Evolutionary conservation across 2,888 invertebrate genomes (phyloP), one percentile per base, ranked within the genome.

Genomic region (Agrochola lychnidis): DNA sequence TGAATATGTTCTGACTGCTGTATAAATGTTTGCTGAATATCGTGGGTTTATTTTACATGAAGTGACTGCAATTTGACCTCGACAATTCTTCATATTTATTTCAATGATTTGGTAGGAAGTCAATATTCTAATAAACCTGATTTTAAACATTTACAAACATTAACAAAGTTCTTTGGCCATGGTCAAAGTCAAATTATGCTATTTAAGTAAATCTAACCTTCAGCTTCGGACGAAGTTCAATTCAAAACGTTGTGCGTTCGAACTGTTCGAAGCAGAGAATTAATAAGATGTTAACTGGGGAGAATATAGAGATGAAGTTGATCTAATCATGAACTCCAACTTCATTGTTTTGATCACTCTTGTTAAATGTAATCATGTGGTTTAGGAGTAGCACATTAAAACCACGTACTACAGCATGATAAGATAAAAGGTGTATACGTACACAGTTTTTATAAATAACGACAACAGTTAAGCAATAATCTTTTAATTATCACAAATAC

Each of bases 401-500:
- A 53, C 19, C 40, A 48, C 40, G 6, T 48, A n/a, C 36, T n/a
- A 48, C 48, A 42, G n/a, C 40, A 45, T 45, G 64, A 51, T 66
- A 61, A 51, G 40, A 64, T 61, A 51, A 76, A 71, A 76, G 19
- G 4, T 51, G 19, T 48, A 40, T 16, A 77, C n/a, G n/a, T n/a
- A n/a, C 22, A 22, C 48, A 72, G n/a, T 40, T 30, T 40, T 71
- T 67, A 62, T 57, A 22, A 68, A 68, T 53, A 59, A 59, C 14
- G 22, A 62, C 25, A 61, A 70, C 16, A 36, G 25, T 59, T 59
- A 36, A 9, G 19, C 12, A 53, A 56, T 42, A 42, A 66, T 72
- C 3, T 56, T 57, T 76, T 79, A 68, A 83, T 56, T 57, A 79
- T 56, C 68, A 69, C 45, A 59, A 56, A 64, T 14, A 51, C 6